Base-by-base conservation (phyloP, 1,140 invertebrate genomes). In the Venturia canescens region DNA sequence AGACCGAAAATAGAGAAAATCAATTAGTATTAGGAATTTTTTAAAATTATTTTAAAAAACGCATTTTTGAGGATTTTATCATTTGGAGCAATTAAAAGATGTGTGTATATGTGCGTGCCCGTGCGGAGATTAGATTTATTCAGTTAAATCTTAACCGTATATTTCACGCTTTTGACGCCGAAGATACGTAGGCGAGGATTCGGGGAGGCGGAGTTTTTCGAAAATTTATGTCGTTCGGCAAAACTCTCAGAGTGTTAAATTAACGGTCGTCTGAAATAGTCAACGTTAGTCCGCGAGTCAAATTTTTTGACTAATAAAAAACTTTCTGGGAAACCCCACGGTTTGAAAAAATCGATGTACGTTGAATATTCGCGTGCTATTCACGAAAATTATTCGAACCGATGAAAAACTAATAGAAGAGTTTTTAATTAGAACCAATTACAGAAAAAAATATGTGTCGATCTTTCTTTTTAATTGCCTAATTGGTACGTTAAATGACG, bases 171-270 rank as follows among this genome's bases (percentile, higher is more conserved):
- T 44, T 9, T 1, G 38, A 44, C 38, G 38, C 38, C 7, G 53
- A 57, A 66, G 21, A 27, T 26, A 66, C 60, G 23, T 66, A 66
- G 60, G 60, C 60, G 60, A 66, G 60, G 60, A 66, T 66, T 66
- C 27, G 9, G 23, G 23, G 16, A 27, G 60, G 60, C 60, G 60
- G 60, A 27, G 60, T 26, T 26, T 66, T 66, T 26, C 6, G 21
- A 66, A 66, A 66, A 66, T 66, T 66, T 66, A 66, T 66, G 60
- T 27, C 23, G 23, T 27, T 27, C 60, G 13, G 60, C 60, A 66
- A 66, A 26, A 26, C 26, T 66, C 53, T 57, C 11, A 23, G 53
- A 9, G 60, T 27, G 60, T 66, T 23, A 66, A 66, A 66, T 26
- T 66, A 66, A 66, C 23, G 60, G 60, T 27, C 60, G 53, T 18